Evolutionary conservation across 2,113 vertebrate species (phyloP).

Genomic region (Nycticryphes semicollaris): DNA sequence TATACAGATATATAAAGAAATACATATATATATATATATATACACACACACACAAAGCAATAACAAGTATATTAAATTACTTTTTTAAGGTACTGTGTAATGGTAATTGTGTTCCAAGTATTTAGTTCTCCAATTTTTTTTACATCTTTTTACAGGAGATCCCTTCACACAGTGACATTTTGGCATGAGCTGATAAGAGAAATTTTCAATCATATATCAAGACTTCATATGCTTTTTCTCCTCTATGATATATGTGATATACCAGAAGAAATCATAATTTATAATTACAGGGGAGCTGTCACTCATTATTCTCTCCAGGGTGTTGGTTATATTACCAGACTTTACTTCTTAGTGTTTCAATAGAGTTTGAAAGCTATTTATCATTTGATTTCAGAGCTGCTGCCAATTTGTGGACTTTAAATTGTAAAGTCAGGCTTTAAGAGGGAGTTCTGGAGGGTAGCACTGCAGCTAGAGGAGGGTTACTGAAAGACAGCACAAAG

Average conservation of each 20-base stretch:
- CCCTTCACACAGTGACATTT: not conserved
- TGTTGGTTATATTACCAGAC: not conserved
- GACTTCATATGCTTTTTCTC: not conserved
- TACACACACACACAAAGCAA: not conserved
- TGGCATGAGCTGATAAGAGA: not conserved
- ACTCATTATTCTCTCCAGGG: not conserved
- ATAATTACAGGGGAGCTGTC: not conserved
- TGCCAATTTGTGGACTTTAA: not conserved
- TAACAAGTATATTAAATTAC: not conserved
- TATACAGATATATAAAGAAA: not conserved
- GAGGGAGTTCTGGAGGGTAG: not conserved
- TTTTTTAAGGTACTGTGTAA: not conserved
- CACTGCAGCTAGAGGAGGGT: not conserved
- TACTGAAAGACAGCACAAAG: not conserved
- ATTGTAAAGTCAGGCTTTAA: not conserved
- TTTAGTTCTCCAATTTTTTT: not conserved
- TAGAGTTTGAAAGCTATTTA: not conserved
- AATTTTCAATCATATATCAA: not conserved
- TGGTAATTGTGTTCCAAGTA: not conserved
- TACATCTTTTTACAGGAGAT: not conserved
- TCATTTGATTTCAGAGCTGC: not conserved
- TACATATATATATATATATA: not conserved
- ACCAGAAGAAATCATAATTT: not conserved
- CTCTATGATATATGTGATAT: not conserved
- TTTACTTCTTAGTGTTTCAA: not conserved